Evolutionary conservation across 2,113 vertebrate species (phyloP), one percentile per base, ranked within the genome.

Genomic region (Ctenodactylus gundi): DNA sequence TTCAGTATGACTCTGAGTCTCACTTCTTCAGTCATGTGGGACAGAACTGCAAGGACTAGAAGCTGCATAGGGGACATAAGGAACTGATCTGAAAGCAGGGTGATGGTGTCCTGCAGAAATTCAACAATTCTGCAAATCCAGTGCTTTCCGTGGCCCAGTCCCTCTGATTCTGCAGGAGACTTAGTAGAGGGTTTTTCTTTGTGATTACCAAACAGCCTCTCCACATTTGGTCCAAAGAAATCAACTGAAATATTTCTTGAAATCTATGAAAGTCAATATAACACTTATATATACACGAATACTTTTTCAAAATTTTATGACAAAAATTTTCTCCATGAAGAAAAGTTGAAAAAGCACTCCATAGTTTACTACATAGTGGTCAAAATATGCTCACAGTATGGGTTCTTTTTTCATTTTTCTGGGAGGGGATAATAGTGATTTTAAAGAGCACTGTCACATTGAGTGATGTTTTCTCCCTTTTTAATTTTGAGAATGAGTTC

Each of bases 151-250:
- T 65, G 17, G 46, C 34, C 65, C 20, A 2, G 15, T 49, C 83
- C 36, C 20, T 85, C 25, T 1, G 3, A 88, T 49, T 89, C 57
- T 93, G 46, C 72, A 57, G 46, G 58, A 18, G 11, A 57, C 25
- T 84, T 34, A 64, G 53, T 88, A 8, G 8, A n/a, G 41, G 57
- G 8, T 29, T 91, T 94, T 15, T 51, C 36, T 90, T 13, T 77
- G 62, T 81, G 55, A 12, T 70, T 31, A 44, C 57, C 55, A 84
- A 31, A 0, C 58, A 53, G 31, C 39, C 41, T 84, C 70, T 65
- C 0, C 31, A 60, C 46, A 51, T 75, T 82, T 91, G 70, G 95
- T 77, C 83, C 75, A 88, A 91, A 34, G 89, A 94, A 93, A 31
- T 31, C 49, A 83, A 23, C 1, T 29, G 23, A 73, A 95, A 49